These are phyloP conservation scores for Saxidomus purpurata DNA, from an alignment of 1,140 invertebrate genomes.

Conservation along the genomic window DNA sequence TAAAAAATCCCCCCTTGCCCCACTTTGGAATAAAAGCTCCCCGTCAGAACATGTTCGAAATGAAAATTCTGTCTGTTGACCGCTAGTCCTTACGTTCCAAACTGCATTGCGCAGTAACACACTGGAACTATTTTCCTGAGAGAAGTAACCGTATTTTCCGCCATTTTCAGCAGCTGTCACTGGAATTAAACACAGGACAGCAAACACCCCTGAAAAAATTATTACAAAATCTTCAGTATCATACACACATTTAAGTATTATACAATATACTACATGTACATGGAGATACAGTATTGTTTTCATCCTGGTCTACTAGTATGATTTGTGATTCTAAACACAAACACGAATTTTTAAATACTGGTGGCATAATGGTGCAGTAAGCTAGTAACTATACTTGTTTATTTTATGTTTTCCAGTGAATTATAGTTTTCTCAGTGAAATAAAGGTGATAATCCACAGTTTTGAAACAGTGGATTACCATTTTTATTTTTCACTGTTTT, in stretches of 20 bases:
- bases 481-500: no score
- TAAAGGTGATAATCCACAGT: no score
- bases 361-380: no score
- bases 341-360: no score
- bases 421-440: no score
- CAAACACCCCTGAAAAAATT: neutral
- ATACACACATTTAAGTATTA: no score
- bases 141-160: slow-evolving; percentile 56
- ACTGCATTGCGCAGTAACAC: neutral
- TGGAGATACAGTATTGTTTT: neutral
- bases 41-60: slow-evolving; percentile 63
- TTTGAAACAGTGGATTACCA: no score
- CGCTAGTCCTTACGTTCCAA: slow-evolving; percentile 26
- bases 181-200: neutral
- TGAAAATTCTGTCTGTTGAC: slow-evolving; percentile 53
- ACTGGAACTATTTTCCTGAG: slow-evolving; percentile 38
- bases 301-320: neutral
- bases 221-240: no score
- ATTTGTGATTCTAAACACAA: neutral
- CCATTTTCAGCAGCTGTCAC: neutral
- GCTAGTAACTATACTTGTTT: no score
- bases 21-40: slow-evolving; percentile 56
- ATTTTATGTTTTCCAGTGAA: no score
- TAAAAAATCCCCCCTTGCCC: slow-evolving; percentile 17
- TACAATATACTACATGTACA: no score